Base-by-base conservation (phyloP, 1,140 invertebrate genomes). In the Trichonephila inaurata region DNA sequence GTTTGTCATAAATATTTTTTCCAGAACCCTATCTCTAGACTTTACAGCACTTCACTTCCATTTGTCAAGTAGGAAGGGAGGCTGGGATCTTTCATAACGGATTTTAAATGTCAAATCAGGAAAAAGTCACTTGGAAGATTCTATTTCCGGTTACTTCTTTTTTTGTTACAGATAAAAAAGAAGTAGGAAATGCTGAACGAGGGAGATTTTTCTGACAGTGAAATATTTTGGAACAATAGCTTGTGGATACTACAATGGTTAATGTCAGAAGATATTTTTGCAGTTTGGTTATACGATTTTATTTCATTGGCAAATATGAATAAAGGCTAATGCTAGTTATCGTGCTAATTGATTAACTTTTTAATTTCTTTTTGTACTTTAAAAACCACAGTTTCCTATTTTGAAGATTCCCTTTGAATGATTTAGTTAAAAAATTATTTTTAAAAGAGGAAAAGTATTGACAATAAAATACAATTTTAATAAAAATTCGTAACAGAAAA, bases 1-100 rank as follows among this genome's bases (percentile, higher is more conserved):
- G 69, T 24, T 24, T 72, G 69, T 72, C 69, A 72, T 72, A 72
- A 72, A 72, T 72, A 72, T 72, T 72, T 72, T 72, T 72, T 72
- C 16, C 10, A 64, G 51, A 33, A 16, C 69, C 69, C 7, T 72
- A 72, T 72, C 69, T 72, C 33, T 12, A 28, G 69, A 28, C 24
- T 72, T 33, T 72, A 28, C 16, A 72, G 69, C 69, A 28, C 28
- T 72, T 24, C 12, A 33, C 28, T 24, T n/a, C 69, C 69, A 72
- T 72, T 72, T 72, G 69, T 72, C 69, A 72, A 72, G 69, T 16
- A 14, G 24, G 24, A 33, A 28, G 16, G 21, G 62, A 28, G 28
- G 12, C n/a, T 72, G 28, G 28, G 69, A 72, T 72, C 69, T 72
- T 72, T 72, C 69, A 72, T 24, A 72, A 28, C 69, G 69, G 69